phyloP scores from a whole-genome alignment of 2,888 invertebrate species.

The Meta bourneti region DNA sequence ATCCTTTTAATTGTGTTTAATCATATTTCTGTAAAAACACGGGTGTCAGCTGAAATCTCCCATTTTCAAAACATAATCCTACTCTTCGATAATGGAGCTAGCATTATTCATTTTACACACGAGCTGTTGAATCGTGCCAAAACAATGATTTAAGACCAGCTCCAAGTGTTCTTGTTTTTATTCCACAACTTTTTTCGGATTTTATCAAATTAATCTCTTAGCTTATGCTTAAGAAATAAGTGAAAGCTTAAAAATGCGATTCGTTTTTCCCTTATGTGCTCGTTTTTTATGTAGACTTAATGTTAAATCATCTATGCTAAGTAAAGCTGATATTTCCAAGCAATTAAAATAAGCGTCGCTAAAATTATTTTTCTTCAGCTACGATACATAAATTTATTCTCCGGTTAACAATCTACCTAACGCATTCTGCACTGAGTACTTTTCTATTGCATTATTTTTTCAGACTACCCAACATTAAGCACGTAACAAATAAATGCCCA shows the following conservation, averaged over 20 bases:
- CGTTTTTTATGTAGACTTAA: conserved; percentile 7
- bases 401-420: conserved; percentile 45
- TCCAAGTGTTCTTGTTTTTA: no score
- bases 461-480: conserved; percentile 14
- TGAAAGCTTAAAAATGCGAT: neutral
- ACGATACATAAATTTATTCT: conserved; percentile 34
- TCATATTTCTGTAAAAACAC: no score
- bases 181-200: neutral
- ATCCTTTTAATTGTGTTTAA: no score
- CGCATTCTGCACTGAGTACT: conserved; percentile 24
- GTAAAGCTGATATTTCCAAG: conserved; percentile 34
- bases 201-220: conserved; percentile 21
- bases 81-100: no score
- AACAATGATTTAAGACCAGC: no score
- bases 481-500: conserved; percentile 27
- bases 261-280: neutral
- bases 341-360: conserved; percentile 46
- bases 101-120: no score
- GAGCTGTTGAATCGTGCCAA: no score
- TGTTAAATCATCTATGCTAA: conserved; percentile 39
- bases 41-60: no score
- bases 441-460: conserved; percentile 40
- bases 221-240: neutral
- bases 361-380: conserved; percentile 24
- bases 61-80: no score